Percentiles rank a stretch among this genome's conserved stretches.
phyloP scores from a whole-genome alignment of 2,113 vertebrate species.

The Axis porcinus region DNA sequence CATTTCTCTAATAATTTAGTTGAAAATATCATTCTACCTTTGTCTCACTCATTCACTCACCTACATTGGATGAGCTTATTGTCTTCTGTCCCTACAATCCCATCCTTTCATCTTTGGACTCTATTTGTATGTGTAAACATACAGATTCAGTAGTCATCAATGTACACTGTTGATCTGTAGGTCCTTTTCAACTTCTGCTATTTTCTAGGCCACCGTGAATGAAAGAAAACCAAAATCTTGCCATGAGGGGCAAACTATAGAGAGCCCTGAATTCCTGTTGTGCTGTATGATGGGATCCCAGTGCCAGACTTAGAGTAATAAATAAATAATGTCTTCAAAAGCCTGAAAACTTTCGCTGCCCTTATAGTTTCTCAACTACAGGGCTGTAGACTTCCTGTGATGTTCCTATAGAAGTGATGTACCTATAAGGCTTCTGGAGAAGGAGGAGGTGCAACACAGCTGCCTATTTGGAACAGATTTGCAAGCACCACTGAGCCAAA shows the following conservation, averaged over 20 bases:
- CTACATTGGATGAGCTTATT: neutral
- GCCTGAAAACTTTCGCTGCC: neutral
- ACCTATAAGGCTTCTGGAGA: neutral
- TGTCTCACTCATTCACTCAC: neutral
- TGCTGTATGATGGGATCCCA: neutral
- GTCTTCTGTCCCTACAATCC: neutral
- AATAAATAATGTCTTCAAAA: neutral
- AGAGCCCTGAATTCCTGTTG: neutral
- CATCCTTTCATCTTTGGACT: neutral
- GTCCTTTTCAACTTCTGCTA: neutral
- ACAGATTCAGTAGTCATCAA: neutral
- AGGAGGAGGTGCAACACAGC: neutral
- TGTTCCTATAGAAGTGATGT: neutral
- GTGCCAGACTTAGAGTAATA: neutral
- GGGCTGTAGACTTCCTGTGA: neutral
- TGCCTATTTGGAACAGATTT: neutral
- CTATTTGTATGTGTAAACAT: neutral
- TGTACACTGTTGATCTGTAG: neutral
- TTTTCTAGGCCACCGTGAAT: neutral
- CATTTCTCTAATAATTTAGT: neutral
- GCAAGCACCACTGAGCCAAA: neutral
- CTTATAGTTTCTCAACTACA: neutral
- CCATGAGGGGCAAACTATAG: fast-evolving
- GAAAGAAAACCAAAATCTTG: neutral
- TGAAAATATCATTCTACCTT: neutral